Base-by-base conservation (phyloP, 1,140 invertebrate genomes). In the Drosophila varians region DNA sequence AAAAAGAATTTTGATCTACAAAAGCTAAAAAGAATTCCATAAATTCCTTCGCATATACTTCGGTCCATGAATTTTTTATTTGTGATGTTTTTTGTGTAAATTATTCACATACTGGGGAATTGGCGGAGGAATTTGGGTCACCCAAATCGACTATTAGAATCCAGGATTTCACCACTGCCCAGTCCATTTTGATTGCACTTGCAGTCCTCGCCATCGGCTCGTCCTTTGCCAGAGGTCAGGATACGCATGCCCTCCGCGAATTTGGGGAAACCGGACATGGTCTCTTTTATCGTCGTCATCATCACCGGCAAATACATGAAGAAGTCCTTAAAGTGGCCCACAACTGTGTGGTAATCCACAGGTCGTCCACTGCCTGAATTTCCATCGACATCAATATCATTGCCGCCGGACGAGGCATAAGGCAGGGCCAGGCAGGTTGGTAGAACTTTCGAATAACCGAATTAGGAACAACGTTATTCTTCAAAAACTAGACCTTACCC, bases 281-380 rank as follows among this genome's bases (percentile, higher is more conserved):
- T 89, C 36, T 90, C 89, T 46, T 80, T 89, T 0, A 90, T 14
- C 0, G 89, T 87, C 4, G 89, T 90, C 86, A 90, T 87, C 89
- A 90, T 90, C 1, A 90, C 89, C 0, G 89, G 89, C 42, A 90
- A 47, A 61, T 90, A 90, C 89, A 90, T 90, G 11, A 90, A 87
- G 28, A 90, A 90, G 49, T 90, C 89, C 31, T 90, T 90, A n/a
- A 90, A 83, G 25, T 90, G 89, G 0, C 82, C 73, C 45, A 90
- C 69, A 16, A 90, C 72, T 1, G 80, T 79, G 43, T 90, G 83
- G 42, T 90, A 90, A 14, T 90, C 89, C 21, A 90, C 57, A 1
- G 56, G 25, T 36, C 83, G 36, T 0, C 49, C 69, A 9, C 26
- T 53, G 3, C 56, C 71, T 11, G 49, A 16, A 11, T 16, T 54